Base-by-base conservation (phyloP, 30 jellyfish, hydroid and myxozoan genomes). In the Clytia hemisphaerica region DNA sequence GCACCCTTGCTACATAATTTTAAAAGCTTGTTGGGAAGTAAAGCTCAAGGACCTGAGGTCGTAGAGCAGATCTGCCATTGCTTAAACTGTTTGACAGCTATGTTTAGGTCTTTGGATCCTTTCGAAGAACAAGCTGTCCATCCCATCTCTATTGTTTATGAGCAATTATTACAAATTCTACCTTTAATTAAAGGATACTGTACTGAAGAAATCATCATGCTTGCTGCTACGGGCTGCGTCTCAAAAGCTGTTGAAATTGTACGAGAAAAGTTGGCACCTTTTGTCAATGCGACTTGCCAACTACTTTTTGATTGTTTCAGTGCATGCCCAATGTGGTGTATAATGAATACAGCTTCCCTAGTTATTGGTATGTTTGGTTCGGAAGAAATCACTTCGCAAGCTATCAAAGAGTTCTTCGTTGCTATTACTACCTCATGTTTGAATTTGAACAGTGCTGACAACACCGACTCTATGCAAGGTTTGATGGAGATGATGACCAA, bases 41-140 rank as follows among this genome's bases (percentile, higher is more conserved):
- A 77, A 10, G 76, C 34, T 73, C 46, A 73, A 29, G 80, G 80
- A 38, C 68, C 75, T 15, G 38, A 82, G 2, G 75, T 86, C 10
- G 46, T n/a, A n/a, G 36, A 63, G 29, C 78, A 46, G 34, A 58
- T 87, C 19, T 77, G 36, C 16, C 89, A 78, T 70, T 72, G 78
- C 55, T 37, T 87, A 36, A 49, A 79, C 30, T 75, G 93, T 46
- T 79, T 50, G 61, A 22, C 81, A 0, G 92, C 89, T 2, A 73
- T 45, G 32, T 79, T 87, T 83, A 53, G 96, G 35, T 49, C 96
- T 12, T 61, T 73, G 14, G 96, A 87, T 62, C 80, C 94, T 28
- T 50, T 40, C 19, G 81, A 62, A n/a, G 67, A 37, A 40, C 14
- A 15, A 34, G 21, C 2, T 19, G 33, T 60, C 9, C 96, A 87